Conservation (phyloP, 37 sponge, comb jelly and placozoan genomes). For the Dysidea cf. avara region DNA sequence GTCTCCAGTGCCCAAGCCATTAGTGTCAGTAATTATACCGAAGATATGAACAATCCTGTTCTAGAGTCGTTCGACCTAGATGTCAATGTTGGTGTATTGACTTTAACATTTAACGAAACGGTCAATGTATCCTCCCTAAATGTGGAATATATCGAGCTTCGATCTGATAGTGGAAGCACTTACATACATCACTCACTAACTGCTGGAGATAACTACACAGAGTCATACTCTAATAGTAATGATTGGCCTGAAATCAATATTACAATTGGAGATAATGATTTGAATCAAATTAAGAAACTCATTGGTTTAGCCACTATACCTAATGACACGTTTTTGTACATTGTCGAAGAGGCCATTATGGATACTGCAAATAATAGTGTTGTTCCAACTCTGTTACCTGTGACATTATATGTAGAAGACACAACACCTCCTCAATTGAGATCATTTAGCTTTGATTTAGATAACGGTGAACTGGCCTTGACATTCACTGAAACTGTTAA, state of each 20-base stretch:
- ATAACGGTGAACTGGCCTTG: conserved; percentile 53
- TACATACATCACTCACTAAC: neutral
- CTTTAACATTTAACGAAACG: conserved; percentile 76
- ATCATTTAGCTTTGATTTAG: conserved; percentile 62
- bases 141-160: conserved; percentile 50
- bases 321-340: conserved; percentile 58
- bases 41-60: conserved; percentile 57
- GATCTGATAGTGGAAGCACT: neutral
- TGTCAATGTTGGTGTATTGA: conserved; percentile 48
- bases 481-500: conserved; percentile 86
- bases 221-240: conserved; percentile 34
- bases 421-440: conserved; percentile 42
- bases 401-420: conserved; percentile 53
- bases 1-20: conserved; percentile 36
- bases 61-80: conserved; percentile 72
- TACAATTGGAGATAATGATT: conserved; percentile 60
- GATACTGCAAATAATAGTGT: conserved; percentile 72
- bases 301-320: conserved; percentile 47
- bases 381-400: conserved; percentile 27
- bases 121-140: conserved; percentile 62
- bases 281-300: conserved; percentile 80
- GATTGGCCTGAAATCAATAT: conserved; percentile 73
- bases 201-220: neutral
- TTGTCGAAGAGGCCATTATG: conserved; percentile 36
- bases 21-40: conserved; percentile 38